These are phyloP conservation scores for Melieria omissa DNA, from an alignment of 2,888 invertebrate genomes.

Conservation along the genomic window DNA sequence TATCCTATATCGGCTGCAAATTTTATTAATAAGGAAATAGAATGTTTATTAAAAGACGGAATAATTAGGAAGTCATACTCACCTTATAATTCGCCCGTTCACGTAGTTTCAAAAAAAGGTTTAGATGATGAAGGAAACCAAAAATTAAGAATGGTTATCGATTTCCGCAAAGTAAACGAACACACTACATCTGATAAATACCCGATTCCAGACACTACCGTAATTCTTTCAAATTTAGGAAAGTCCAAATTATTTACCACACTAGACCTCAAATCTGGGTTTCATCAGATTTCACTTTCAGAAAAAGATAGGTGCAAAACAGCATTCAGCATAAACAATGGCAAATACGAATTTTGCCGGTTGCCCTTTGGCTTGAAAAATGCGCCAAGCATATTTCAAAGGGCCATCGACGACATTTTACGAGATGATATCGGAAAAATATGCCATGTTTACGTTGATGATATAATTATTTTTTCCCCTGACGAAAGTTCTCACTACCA, in stretches of 20 bases:
- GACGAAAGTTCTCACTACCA: conserved; percentile 12
- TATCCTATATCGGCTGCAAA: conserved; percentile 6
- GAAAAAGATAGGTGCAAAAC: conserved; percentile 41
- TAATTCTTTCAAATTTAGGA: conserved; percentile 39
- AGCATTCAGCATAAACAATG: conserved; percentile 21
- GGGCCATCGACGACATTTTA: conserved; percentile 15
- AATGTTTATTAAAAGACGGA: conserved; percentile 8
- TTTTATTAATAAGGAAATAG: conserved; percentile 13
- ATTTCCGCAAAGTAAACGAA: conserved; percentile 20
- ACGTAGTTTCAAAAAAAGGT: conserved; percentile 22
- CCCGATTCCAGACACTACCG: conserved; percentile 37
- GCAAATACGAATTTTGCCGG: conserved; percentile 25
- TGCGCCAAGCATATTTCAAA: conserved; percentile 22
- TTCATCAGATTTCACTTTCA: conserved; percentile 37
- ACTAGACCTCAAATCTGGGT: conserved; percentile 42
- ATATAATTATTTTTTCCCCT: conserved; percentile 22
- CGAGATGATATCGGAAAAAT: conserved; percentile 11
- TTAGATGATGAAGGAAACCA: conserved; percentile 15
- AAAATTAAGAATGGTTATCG: conserved; percentile 17
- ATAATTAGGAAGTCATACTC: conserved; percentile 14
- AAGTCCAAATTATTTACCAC: conserved; percentile 37
- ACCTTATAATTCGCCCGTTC: conserved; percentile 14
- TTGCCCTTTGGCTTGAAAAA: conserved; percentile 27
- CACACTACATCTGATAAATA: conserved; percentile 36
- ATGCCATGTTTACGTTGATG: conserved; percentile 26